A percentile compares a stretch with the other conserved stretches of the same genome.
Evolutionary conservation across 2,888 invertebrate genomes (phyloP).

Genomic region (Eristalis tenax): DNA sequence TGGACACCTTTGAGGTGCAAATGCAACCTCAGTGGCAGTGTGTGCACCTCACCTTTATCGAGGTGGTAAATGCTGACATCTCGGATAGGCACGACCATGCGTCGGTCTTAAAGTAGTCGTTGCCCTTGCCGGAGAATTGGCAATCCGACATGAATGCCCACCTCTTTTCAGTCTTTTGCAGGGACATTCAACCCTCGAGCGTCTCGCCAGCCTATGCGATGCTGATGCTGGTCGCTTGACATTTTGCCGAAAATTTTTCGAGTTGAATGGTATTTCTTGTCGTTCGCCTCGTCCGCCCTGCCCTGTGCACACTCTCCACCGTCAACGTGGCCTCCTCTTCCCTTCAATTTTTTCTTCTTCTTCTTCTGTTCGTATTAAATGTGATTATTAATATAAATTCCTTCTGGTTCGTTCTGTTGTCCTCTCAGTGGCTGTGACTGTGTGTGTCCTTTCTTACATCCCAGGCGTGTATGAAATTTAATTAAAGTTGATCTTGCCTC

Average conservation of each 20-base stretch:
- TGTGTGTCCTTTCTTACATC: slow-evolving; percentile 1
- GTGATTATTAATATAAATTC: slow-evolving; percentile 60
- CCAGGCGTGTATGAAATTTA: slow-evolving; percentile 32
- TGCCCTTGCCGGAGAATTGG: slow-evolving; percentile 7
- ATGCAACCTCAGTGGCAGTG: too few relatives aligned
- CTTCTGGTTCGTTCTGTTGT: slow-evolving; percentile 6
- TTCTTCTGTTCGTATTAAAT: slow-evolving; percentile 38
- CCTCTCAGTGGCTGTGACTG: slow-evolving; percentile 3
- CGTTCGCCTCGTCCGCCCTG: background rate
- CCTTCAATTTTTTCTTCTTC: background rate
- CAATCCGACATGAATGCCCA: slow-evolving; percentile 37
- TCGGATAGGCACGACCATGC: too few relatives aligned
- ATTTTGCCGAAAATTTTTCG: slow-evolving; percentile 2
- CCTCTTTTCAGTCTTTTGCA: background rate
- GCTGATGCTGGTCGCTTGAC: background rate
- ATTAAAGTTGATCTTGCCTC: slow-evolving; percentile 35
- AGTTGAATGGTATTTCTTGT: background rate
- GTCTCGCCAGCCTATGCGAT: background rate
- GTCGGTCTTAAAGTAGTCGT: slow-evolving; percentile 5
- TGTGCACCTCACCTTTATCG: too few relatives aligned
- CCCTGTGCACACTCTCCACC: background rate
- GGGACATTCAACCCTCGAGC: background rate
- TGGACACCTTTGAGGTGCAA: too few relatives aligned
- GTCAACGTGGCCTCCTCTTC: too few relatives aligned
- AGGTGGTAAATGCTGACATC: too few relatives aligned